Base-by-base conservation (phyloP, 2,113 vertebrate species). In the Sphyrna mokarran region DNA sequence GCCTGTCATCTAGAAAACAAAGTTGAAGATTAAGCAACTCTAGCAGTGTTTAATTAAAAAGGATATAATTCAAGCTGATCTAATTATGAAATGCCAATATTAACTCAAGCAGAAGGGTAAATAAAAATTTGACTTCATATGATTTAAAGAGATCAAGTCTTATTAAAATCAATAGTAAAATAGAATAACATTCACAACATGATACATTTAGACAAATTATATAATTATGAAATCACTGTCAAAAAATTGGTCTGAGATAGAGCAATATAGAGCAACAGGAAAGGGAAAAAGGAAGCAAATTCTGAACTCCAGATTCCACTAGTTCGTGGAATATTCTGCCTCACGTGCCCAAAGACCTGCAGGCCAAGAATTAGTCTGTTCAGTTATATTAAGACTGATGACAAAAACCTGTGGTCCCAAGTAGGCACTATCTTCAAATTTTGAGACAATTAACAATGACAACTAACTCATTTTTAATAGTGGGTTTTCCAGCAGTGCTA, bases 1-100 rank as follows among this genome's bases (percentile, higher is more conserved):
- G 0, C 99, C 99, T 0, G 99, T 99, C 99, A 99, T 99, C 99
- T 99, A 96, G 0, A 96, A 95, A 96, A 93, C 0, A 96, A 83
- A 94, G 1, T 87, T 0, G 48, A 13, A 33, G n/a, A 66, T 66
- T 66, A n/a, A 90, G 18, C 40, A 83, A 61, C 43, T 80, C 8
- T 48, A 37, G 29, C 48, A 78, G 48, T 29, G 9, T 16, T 48
- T 72, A 8, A 48, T 10, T 76, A 33, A 43, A 40, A 95, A 33
- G 14, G 29, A 80, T 13, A 37, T 78, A 16, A 43, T 76, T 76
- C 70, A 33, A 95, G 43, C 23, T 43, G 48, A 26, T 80, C 43
- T n/a, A 78, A 7, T 63, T 66, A 69, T 26, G 66, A 78, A 33
- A 3, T 16, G 58, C 58, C 78, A 3, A 80, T 37, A n/a, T 33